phyloP scores from a whole-genome alignment of 2,797 vertebrate species.

The Arctocebus calabarensis region DNA sequence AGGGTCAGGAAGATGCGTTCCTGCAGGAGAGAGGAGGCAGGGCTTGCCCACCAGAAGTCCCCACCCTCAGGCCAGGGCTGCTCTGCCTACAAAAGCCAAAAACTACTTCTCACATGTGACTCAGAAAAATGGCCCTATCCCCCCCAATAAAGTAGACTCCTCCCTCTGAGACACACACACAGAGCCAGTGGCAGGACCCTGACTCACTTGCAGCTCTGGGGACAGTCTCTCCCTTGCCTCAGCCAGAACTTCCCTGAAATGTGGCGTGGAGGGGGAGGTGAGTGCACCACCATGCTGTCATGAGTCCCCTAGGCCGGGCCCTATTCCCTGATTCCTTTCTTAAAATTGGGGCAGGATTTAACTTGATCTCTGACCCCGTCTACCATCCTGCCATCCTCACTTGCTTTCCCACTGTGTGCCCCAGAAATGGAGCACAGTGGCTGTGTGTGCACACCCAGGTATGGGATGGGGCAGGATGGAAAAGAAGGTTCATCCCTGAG shows the following conservation, averaged over 20 bases:
- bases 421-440: constrained; percentile 56
- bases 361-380: constrained; percentile 42
- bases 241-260: background rate
- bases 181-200: background rate
- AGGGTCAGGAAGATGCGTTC: constrained; percentile 97
- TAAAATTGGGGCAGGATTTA: constrained; percentile 66
- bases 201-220: background rate
- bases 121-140: background rate
- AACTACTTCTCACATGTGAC: background rate
- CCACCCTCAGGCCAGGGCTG: background rate
- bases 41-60: background rate
- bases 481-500: background rate
- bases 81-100: background rate
- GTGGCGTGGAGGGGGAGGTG: background rate
- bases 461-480: background rate
- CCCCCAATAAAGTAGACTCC: background rate
- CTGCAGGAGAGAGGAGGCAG: constrained; percentile 85
- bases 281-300: background rate
- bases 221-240: background rate
- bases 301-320: background rate
- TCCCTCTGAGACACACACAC: background rate
- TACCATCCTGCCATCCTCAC: background rate
- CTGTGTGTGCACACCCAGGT: background rate
- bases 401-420: constrained; percentile 47
- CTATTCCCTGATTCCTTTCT: constrained; percentile 33